Percentiles rank a stretch among this genome's conserved stretches.
These are phyloP conservation scores for Drosophila subpulchrella DNA, from an alignment of 1,140 invertebrate genomes.

Conservation along the genomic window DNA sequence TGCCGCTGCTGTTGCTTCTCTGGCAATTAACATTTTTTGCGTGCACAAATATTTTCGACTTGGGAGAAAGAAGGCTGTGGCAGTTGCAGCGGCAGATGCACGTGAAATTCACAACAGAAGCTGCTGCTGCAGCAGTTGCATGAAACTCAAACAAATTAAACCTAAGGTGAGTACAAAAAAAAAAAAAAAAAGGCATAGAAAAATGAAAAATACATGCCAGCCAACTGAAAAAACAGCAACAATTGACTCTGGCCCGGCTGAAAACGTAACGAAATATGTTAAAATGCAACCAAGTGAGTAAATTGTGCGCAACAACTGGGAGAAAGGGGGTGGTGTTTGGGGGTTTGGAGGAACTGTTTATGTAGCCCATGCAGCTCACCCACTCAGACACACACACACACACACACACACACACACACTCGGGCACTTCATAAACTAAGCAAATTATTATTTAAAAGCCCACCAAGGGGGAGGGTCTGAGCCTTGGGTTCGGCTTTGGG, in stretches of 20 bases:
- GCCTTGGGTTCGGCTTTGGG: slow-evolving; percentile 57
- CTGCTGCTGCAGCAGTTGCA: slow-evolving; percentile 50
- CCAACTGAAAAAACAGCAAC: slow-evolving; percentile 78
- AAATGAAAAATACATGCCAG: slow-evolving; percentile 58
- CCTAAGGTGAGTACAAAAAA: slow-evolving; percentile 63
- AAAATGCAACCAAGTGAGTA: slow-evolving; percentile 80
- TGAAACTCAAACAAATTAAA: slow-evolving; percentile 79
- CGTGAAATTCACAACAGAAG: slow-evolving; percentile 74
- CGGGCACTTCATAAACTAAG: slow-evolving; percentile 77
- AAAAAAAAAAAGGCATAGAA: slow-evolving; percentile 46
- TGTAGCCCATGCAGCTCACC: slow-evolving; percentile 55
- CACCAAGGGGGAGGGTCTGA: slow-evolving; percentile 30
- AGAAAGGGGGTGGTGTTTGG: slow-evolving; percentile 19
- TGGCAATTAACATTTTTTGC: slow-evolving; percentile 82
- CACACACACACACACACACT: slow-evolving; percentile 18
- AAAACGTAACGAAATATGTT: slow-evolving; percentile 83
- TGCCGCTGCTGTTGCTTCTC: slow-evolving; percentile 25
- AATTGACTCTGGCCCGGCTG: slow-evolving; percentile 53
- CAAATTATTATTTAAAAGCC: slow-evolving; percentile 83
- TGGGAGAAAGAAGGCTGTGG: slow-evolving; percentile 56
- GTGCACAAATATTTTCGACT: slow-evolving; percentile 82
- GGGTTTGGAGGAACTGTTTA: slow-evolving; percentile 60
- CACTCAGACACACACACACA: slow-evolving; percentile 19
- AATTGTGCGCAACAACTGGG: slow-evolving; percentile 71
- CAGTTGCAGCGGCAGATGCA: slow-evolving; percentile 60